phyloP scores from a whole-genome alignment of 92 coral and sea anemone genomes.

The Phenganax marumi region DNA sequence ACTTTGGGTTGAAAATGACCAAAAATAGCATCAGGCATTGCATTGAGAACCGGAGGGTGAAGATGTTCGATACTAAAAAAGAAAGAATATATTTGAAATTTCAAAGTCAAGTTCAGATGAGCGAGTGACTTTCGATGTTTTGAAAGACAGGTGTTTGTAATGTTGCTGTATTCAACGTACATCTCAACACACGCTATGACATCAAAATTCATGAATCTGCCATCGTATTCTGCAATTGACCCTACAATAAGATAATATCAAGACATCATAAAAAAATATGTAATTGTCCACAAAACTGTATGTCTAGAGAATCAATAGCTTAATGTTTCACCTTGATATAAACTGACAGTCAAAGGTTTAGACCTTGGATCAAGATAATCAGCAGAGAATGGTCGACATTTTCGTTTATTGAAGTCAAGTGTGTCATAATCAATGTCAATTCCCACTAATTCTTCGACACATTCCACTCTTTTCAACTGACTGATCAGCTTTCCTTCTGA shows the following conservation, averaged over 20 bases:
- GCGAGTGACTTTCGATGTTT: background rate
- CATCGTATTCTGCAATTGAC: slow-evolving; percentile 84
- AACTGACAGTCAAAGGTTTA: slow-evolving; percentile 79
- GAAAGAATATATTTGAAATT: background rate
- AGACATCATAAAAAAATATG: background rate
- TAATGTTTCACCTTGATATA: slow-evolving; percentile 67
- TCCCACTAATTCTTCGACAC: slow-evolving; percentile 79
- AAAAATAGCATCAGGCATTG: slow-evolving; percentile 79
- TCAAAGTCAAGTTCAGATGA: background rate
- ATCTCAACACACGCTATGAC: slow-evolving; percentile 90
- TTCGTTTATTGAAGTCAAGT: slow-evolving; percentile 63
- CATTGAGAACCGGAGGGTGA: slow-evolving; percentile 63
- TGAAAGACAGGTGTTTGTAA: background rate
- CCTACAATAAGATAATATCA: slow-evolving; percentile 49
- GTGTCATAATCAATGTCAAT: slow-evolving; percentile 76
- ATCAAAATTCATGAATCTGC: slow-evolving; percentile 84
- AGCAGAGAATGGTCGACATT: slow-evolving; percentile 66
- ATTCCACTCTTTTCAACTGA: slow-evolving; percentile 64
- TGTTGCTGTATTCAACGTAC: slow-evolving; percentile 56
- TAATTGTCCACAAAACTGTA: background rate
- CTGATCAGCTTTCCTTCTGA: slow-evolving; percentile 84
- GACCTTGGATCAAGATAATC: slow-evolving; percentile 78
- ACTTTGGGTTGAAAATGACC: slow-evolving; percentile 94
- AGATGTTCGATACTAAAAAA: slow-evolving; percentile 79
- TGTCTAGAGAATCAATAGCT: too few relatives aligned